A percentile compares a stretch with the other conserved stretches of the same genome.
Conservation (phyloP, 2,797 vertebrate genomes). For the Eulemur coronatus region DNA sequence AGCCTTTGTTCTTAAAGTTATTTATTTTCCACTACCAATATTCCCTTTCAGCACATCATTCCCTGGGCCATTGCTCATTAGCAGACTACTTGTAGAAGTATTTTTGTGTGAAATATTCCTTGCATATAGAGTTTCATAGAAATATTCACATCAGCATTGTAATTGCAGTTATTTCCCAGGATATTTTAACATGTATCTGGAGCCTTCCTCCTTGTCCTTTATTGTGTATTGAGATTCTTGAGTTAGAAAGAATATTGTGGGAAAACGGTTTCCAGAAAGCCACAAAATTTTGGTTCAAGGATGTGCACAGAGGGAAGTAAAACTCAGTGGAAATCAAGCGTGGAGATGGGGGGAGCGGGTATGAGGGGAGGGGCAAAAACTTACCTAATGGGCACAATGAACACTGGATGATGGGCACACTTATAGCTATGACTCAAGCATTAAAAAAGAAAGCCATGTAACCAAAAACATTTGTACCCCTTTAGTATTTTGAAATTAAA, state of each 20-base stretch:
- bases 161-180: slow-evolving; percentile 16
- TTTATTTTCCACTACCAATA: slow-evolving; percentile 35
- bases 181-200: background rate
- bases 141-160: background rate
- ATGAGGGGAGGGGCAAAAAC: background rate
- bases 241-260: background rate
- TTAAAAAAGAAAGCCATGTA: background rate
- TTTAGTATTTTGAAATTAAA: background rate
- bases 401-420: background rate
- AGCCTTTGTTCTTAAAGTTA: background rate
- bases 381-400: background rate
- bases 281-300: background rate
- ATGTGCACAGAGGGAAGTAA: background rate
- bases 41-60: background rate
- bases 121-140: background rate
- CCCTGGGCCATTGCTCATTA: background rate
- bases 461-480: background rate
- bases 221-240: background rate
- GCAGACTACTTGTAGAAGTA: background rate
- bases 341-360: too few species aligned
- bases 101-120: background rate
- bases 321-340: background rate
- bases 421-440: background rate
- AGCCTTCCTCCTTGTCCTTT: background rate
- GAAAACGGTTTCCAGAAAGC: background rate